Percentiles rank a stretch among this genome's conserved stretches.
These are phyloP conservation scores for Bombus huntii DNA, from an alignment of 1,140 invertebrate genomes.

Conservation along the genomic window DNA sequence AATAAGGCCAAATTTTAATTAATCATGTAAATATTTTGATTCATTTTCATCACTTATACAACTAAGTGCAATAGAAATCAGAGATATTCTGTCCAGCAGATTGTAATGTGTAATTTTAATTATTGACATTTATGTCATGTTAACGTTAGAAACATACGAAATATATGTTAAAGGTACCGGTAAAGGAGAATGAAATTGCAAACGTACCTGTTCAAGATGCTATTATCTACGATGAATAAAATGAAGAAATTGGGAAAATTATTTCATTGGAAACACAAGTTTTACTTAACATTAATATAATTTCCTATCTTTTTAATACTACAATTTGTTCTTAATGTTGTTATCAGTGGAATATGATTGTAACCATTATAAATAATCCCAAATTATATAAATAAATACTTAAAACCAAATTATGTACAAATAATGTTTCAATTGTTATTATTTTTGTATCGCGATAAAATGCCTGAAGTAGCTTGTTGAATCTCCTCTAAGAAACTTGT, in stretches of 20 bases:
- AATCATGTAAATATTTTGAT: neutral
- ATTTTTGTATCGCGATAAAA: conserved; percentile 74
- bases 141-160: neutral
- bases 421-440: conserved; percentile 62
- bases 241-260: conserved; percentile 24
- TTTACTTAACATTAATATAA: conserved; percentile 13
- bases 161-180: conserved; percentile 75
- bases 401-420: conserved; percentile 36
- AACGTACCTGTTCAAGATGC: conserved; percentile 54
- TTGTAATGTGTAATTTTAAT: neutral
- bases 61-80: neutral
- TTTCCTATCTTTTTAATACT: conserved; percentile 14
- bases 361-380: conserved; percentile 33
- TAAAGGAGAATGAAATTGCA: conserved; percentile 66
- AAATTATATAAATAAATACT: conserved; percentile 58
- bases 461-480: conserved; percentile 79
- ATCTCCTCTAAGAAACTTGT: conserved; percentile 90
- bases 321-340: neutral
- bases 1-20: neutral
- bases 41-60: neutral
- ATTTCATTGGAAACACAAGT: conserved; percentile 25
- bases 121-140: neutral
- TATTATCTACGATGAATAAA: conserved; percentile 44
- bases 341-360: neutral
- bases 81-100: neutral